Conservation (phyloP, 2,113 vertebrate species). For the Nyctereutes procyonoides region DNA sequence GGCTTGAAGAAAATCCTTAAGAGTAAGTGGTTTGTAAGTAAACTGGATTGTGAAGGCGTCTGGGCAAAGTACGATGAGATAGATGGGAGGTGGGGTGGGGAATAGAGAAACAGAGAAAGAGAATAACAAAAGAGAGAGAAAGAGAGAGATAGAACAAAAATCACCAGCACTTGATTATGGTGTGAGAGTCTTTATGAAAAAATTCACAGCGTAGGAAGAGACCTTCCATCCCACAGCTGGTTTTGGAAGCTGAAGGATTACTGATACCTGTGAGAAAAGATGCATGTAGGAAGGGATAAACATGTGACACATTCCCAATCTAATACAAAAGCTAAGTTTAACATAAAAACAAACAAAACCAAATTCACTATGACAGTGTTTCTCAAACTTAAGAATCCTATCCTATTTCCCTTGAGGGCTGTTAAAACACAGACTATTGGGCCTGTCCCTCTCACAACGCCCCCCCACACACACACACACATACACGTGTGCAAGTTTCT, state of each 20-base stretch:
- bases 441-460: not conserved
- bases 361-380: not conserved
- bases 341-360: not conserved
- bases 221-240: not conserved
- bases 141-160: not conserved
- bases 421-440: not conserved
- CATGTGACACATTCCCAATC: not conserved
- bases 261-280: not conserved
- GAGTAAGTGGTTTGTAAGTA: not conserved
- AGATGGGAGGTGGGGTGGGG: not conserved
- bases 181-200: not conserved
- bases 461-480: no score
- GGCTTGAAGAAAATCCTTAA: not conserved
- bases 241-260: not conserved
- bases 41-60: not conserved
- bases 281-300: not conserved
- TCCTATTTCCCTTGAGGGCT: not conserved
- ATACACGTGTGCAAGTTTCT: not conserved
- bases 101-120: not conserved
- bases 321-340: not conserved
- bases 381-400: not conserved
- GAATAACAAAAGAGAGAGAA: not conserved
- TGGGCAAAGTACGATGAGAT: not conserved
- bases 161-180: not conserved
- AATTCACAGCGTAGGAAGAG: not conserved